Conservation (phyloP, 2,113 vertebrate species). For the Empidonax traillii region DNA sequence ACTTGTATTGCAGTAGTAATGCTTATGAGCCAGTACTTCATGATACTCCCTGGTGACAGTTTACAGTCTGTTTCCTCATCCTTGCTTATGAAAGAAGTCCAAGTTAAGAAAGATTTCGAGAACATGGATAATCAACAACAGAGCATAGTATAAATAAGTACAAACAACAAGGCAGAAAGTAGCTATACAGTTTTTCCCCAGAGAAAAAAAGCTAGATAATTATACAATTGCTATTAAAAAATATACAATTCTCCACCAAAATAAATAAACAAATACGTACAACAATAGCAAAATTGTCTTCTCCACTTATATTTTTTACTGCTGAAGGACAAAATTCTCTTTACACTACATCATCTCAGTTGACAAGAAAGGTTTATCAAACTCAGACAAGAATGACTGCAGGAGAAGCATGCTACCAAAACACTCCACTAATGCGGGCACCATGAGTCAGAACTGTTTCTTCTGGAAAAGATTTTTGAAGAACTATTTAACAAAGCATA, state of each 20-base stretch:
- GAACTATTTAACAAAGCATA: neutral
- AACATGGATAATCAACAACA: neutral
- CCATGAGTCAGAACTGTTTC: neutral
- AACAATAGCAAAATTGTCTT: neutral
- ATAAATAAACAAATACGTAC: neutral
- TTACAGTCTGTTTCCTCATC: neutral
- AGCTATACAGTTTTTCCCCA: neutral
- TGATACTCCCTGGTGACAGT: accelerated
- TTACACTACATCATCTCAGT: neutral
- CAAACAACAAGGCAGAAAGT: constrained; percentile 30
- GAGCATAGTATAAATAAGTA: constrained; percentile 16
- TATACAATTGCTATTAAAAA: constrained; percentile 4
- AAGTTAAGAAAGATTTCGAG: neutral
- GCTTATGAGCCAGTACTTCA: neutral
- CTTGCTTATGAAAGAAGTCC: neutral
- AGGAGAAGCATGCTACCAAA: neutral
- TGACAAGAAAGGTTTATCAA: neutral
- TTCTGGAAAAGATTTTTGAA: neutral
- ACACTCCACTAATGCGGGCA: neutral
- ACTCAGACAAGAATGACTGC: neutral
- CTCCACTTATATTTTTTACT: neutral
- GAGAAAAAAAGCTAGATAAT: constrained; percentile 7
- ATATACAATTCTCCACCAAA: neutral
- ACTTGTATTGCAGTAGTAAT: neutral
- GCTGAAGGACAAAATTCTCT: neutral